Base-by-base conservation (phyloP, 2,888 invertebrate genomes). In the Chymomyza fuscimana region DNA sequence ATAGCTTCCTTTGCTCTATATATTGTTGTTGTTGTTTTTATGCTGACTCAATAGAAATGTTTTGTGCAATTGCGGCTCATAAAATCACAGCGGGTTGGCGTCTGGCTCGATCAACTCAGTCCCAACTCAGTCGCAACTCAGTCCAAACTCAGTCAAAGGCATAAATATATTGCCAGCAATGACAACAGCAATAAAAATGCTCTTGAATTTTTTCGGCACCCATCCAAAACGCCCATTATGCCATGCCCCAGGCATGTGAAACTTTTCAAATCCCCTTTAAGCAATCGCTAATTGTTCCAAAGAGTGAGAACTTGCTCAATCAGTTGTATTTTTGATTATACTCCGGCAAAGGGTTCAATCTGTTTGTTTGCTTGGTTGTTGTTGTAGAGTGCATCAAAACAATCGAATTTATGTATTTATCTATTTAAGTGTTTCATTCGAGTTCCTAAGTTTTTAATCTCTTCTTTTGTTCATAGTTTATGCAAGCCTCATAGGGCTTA, bases 21-120 rank as follows among this genome's bases (percentile, higher is more conserved):
- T 25, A 75, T 78, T 61, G n/a, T 62, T 62, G n/a, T 62, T 62
- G 5, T 46, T 62, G 60, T 74, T 77, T 83, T 78, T 89, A 71
- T 81, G 91, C 90, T 90, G 90, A 91, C 88, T 89, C 85, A 77
- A 80, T 81, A 76, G 82, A 86, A 90, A 89, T 82, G 82, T 85
- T 87, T 85, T 88, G 82, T 74, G 78, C 90, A 90, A 89, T 89
- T 89, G 91, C 88, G 90, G 89, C 90, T 89, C 91, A 90, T 90
- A 90, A 90, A 91, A 83, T 89, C 90, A 78, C 90, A 89, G 91
- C 89, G 86, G 90, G 90, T 77, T 76, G 72, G 80, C 87, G 79
- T 83, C 89, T 88, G 86, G 71, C 78, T 70, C 74, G 87, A 86
- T 83, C 78, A 59, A 67, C 36, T 58, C 64, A 15, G 32, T n/a